phyloP scores from a whole-genome alignment of 2,113 vertebrate genomes.

The Puma concolor region DNA sequence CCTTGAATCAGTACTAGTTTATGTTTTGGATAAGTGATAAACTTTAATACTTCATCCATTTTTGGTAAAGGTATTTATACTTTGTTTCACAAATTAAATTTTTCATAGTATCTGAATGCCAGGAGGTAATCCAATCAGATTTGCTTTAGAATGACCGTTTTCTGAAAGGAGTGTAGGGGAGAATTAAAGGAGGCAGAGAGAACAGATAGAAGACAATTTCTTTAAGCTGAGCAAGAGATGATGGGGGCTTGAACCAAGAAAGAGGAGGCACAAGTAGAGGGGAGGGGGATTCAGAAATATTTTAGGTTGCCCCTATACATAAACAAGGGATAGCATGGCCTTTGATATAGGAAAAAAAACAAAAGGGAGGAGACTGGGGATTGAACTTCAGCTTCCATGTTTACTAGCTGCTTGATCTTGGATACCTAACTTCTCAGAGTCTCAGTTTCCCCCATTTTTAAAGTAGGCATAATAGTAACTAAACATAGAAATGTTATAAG shows the following conservation, averaged over 20 bases:
- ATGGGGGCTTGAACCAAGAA: neutral
- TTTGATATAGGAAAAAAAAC: neutral
- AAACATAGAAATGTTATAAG: neutral
- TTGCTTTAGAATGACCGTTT: neutral
- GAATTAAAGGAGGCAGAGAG: neutral
- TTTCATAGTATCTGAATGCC: neutral
- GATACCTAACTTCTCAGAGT: neutral
- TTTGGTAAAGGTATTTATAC: neutral
- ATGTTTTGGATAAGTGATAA: slow-evolving; percentile 11
- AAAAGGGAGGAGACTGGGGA: neutral
- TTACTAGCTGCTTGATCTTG: neutral
- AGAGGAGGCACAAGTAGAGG: neutral
- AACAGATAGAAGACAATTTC: neutral
- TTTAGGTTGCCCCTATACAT: neutral
- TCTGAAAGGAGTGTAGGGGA: neutral
- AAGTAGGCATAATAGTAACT: neutral
- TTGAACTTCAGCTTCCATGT: neutral
- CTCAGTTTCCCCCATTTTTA: neutral
- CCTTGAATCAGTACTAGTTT: neutral
- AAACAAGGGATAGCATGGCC: neutral
- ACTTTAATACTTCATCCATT: neutral
- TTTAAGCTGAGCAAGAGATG: neutral
- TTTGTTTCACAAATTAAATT: neutral
- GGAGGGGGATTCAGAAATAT: neutral
- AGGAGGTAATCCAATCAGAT: neutral